A percentile compares a stretch with the other conserved stretches of the same genome.
Evolutionary conservation across 2,113 vertebrate genomes (phyloP).

Genomic region (Ictalurus punctatus): DNA sequence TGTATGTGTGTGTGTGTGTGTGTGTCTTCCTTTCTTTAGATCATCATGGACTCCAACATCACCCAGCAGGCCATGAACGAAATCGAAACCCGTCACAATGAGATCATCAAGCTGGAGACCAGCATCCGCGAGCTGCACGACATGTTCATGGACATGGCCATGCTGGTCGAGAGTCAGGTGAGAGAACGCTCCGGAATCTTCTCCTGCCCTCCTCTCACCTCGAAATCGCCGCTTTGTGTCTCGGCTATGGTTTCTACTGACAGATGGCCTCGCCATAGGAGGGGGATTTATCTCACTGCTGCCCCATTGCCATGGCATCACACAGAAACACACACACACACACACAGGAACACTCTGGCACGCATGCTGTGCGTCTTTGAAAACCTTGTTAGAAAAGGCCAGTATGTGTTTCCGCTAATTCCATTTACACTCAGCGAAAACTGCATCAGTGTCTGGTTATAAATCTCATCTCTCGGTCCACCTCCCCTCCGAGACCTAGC

Average conservation of each 20-base stretch:
- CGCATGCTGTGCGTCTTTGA: not conserved
- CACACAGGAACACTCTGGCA: slow-evolving; percentile 5
- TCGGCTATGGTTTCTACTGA: slow-evolving; percentile 12
- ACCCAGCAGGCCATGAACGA: slow-evolving; percentile 94
- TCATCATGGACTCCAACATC: slow-evolving; percentile 96
- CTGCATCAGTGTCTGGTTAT: not conserved
- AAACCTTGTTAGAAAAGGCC: slow-evolving; percentile 18
- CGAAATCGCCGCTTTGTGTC: not conserved
- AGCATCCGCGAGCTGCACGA: slow-evolving; percentile 96
- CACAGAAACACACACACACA: slow-evolving; percentile 26
- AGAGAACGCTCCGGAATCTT: slow-evolving; percentile 35
- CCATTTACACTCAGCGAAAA: not conserved
- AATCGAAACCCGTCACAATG: slow-evolving; percentile 91
- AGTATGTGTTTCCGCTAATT: slow-evolving; percentile 4
- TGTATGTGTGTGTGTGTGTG: not conserved
- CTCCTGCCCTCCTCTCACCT: not conserved
- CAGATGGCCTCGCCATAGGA: slow-evolving; percentile 33
- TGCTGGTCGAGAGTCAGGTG: slow-evolving; percentile 98
- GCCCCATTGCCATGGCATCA: slow-evolving; percentile 14
- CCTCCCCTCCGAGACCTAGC: not conserved
- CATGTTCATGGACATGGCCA: slow-evolving; percentile 99
- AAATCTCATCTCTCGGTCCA: not conserved
- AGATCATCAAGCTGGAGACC: slow-evolving; percentile 97
- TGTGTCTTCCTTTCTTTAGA: slow-evolving; percentile 68
- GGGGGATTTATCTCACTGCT: slow-evolving; percentile 28